These are phyloP conservation scores for Solea senegalensis DNA, from an alignment of 2,113 vertebrate genomes.

Conservation along the genomic window DNA sequence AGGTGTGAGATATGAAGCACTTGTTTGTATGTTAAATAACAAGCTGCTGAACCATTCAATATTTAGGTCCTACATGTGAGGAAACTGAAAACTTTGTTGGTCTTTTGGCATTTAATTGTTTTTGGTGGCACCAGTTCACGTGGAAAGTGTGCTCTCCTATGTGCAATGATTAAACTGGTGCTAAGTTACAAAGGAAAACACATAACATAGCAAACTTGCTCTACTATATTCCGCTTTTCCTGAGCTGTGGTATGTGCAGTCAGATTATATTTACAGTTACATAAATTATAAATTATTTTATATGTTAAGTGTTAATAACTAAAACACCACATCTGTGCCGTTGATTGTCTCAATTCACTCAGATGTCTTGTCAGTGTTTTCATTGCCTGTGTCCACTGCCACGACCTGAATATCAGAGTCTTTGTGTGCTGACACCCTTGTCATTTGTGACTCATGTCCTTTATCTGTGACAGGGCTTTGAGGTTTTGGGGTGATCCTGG, in stretches of 20 bases:
- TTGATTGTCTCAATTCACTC: slow-evolving; percentile 1
- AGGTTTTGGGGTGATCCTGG: slow-evolving; percentile 57
- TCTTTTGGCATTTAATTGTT: not conserved
- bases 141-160: slow-evolving; percentile 26
- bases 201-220: slow-evolving; percentile 6
- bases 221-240: slow-evolving; percentile 20
- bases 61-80: not conserved
- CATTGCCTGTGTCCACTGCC: not conserved
- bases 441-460: slow-evolving; percentile 11
- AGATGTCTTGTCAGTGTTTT: slow-evolving; percentile 10
- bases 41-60: too few relatives aligned
- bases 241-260: not conserved
- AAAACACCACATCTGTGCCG: not conserved
- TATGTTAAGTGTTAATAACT: not conserved
- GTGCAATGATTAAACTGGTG: slow-evolving; percentile 12
- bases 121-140: slow-evolving; percentile 7
- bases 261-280: slow-evolving; percentile 1
- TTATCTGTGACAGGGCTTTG: slow-evolving; percentile 21
- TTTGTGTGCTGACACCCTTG: not conserved
- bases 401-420: slow-evolving; percentile 2
- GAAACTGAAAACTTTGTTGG: not conserved
- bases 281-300: too few relatives aligned
- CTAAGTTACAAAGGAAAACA: slow-evolving; percentile 15
- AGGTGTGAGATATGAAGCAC: too few relatives aligned
- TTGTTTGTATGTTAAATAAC: too few relatives aligned